Base-by-base conservation (phyloP, 2,113 vertebrate species). In the Toxotes chatareus region DNA sequence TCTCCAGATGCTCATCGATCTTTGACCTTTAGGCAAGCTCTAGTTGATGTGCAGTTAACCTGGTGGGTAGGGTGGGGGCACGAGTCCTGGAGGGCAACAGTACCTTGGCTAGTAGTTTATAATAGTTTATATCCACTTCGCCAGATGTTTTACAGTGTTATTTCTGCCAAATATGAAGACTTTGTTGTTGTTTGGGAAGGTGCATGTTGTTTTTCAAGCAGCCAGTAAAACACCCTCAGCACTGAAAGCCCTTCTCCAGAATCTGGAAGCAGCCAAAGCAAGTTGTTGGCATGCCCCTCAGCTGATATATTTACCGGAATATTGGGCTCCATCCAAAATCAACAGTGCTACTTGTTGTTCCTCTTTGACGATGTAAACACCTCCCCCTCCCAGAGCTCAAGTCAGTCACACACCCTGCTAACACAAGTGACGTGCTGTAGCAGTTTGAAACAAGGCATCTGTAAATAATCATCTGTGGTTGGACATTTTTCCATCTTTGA, bases 321-420 rank as follows among this genome's bases (percentile, higher is more conserved):
- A 64, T 78, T 89, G 73, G 72, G 27, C 36, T 63, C 6, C 0
- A 23, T 76, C 86, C 78, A 80, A 87, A 82, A 85, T 71, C 72
- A 80, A 73, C 72, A 23, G 66, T 21, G 56, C 42, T 71, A 53
- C 88, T 66, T 27, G 65, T 85, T 80, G 73, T 79, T 69, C 51
- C 44, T 63, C 21, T 63, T 44, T 42, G 49, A 70, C 5, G 27
- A 71, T 61, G 68, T 44, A 73, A 46, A 59, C n/a, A 16, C 3
- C 21, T 40, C 51, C 23, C 44, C 44, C 44, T 31, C 46, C 5
- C 49, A 73, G 42, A 69, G 32, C 76, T 76, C 53, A 16, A 56
- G 60, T 69, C 60, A 51, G 17, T 67, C 44, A 40, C 73, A 72
- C 69, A 40, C 49, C 38, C 42, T 62, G 38, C 36, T 31, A 74